These are phyloP conservation scores for Papilio elwesi DNA, from an alignment of 2,888 invertebrate species.

Conservation along the genomic window DNA sequence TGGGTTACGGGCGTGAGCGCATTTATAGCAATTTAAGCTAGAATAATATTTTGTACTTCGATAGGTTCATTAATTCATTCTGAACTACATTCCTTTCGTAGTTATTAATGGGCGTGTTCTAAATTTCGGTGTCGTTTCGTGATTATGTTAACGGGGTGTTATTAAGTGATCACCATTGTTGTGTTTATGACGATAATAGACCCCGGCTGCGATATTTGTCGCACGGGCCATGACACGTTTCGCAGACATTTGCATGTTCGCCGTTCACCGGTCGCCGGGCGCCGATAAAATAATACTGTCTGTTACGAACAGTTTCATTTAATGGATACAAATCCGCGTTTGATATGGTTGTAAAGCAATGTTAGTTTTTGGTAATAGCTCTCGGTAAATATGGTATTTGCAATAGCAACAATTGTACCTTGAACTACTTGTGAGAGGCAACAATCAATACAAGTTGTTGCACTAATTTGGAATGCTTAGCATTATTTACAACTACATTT, in stretches of 20 bases:
- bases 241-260: conserved; percentile 56
- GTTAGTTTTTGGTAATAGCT: conserved; percentile 14
- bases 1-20: background rate
- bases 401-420: background rate
- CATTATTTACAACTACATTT: background rate
- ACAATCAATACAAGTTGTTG: background rate
- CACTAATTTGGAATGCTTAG: background rate
- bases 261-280: conserved; percentile 53
- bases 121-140: conserved; percentile 10
- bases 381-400: conserved; percentile 10
- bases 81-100: conserved; percentile 16
- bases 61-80: background rate
- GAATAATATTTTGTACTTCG: background rate
- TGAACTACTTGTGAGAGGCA: background rate
- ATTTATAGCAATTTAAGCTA: background rate
- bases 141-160: conserved; percentile 28
- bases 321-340: conserved; percentile 17
- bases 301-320: conserved; percentile 34
- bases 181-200: conserved; percentile 17
- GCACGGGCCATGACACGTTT: conserved; percentile 62
- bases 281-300: conserved; percentile 27
- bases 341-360: conserved; percentile 35
- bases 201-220: conserved; percentile 33
- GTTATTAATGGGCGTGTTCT: conserved; percentile 10
- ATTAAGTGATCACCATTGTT: conserved; percentile 33